Conservation (phyloP, 1,140 invertebrate genomes). For the Calycopis cecrops region DNA sequence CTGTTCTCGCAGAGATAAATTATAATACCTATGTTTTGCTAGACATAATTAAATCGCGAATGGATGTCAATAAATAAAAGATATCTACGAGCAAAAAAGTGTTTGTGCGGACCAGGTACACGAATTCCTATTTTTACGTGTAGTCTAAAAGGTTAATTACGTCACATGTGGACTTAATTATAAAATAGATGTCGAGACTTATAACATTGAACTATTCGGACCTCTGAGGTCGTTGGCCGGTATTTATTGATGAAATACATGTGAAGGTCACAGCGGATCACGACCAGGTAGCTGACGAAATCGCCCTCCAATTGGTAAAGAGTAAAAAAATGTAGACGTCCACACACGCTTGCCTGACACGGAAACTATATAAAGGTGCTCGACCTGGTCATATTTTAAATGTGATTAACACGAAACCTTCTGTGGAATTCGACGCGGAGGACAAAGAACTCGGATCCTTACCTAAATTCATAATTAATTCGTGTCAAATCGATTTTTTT, state of each 20-base stretch:
- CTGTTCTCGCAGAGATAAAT: too few species aligned
- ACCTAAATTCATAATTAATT: too few species aligned
- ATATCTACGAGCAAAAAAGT: not conserved
- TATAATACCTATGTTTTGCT: too few species aligned
- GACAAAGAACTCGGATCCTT: constrained; percentile 19
- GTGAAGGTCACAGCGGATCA: constrained; percentile 54
- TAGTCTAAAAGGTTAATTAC: constrained; percentile 18
- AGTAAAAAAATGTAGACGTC: constrained; percentile 37
- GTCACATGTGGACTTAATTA: constrained; percentile 33
- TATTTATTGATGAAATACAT: constrained; percentile 49
- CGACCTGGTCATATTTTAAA: constrained; percentile 34
- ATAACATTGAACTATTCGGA: constrained; percentile 29
- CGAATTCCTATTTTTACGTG: too few species aligned
- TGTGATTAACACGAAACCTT: not conserved
- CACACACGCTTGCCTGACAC: constrained; percentile 35
- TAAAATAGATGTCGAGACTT: constrained; percentile 38
- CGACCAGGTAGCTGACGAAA: constrained; percentile 47
- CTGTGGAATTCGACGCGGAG: constrained; percentile 9
- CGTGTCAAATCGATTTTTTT: not conserved
- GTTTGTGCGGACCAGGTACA: constrained; percentile 7
- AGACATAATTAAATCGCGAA: too few species aligned
- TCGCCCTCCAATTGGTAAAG: constrained; percentile 42
- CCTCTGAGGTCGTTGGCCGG: constrained; percentile 49
- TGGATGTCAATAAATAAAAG: too few species aligned
- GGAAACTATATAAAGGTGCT: constrained; percentile 50